A percentile compares a stretch with the other conserved stretches of the same genome.
phyloP scores from a whole-genome alignment of 2,113 vertebrate species.

The Myotis davidii region DNA sequence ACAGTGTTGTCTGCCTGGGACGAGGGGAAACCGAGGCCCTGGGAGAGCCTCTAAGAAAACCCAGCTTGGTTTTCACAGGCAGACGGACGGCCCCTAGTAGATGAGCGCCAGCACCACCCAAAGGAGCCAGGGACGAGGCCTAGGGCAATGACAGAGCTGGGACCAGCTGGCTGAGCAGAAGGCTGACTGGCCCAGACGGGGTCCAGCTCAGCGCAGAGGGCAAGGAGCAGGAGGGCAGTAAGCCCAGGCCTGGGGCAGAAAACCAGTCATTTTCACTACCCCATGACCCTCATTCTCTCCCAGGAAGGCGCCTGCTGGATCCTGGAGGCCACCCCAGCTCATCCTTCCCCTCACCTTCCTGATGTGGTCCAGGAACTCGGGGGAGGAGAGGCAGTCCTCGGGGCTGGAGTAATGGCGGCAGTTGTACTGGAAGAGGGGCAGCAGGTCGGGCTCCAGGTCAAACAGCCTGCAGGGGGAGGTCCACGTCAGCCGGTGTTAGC shows the following conservation, averaged over 20 bases:
- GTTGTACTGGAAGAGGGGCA: conserved; percentile 93
- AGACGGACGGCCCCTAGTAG: background rate
- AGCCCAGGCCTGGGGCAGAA: background rate
- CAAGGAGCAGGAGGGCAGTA: background rate
- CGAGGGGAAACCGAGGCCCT: background rate
- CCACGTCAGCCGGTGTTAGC: background rate
- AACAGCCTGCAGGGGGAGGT: conserved; percentile 87
- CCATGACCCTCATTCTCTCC: background rate
- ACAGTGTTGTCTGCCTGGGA: background rate
- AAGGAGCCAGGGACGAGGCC: background rate
- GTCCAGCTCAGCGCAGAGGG: background rate
- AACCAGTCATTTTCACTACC: background rate
- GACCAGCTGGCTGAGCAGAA: background rate
- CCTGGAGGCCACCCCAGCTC: background rate
- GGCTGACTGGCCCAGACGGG: background rate
- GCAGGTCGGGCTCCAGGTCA: conserved; percentile 93
- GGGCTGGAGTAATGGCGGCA: conserved; percentile 89
- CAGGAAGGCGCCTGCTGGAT: background rate
- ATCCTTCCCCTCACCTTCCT: conserved; percentile 90
- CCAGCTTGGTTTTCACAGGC: background rate
- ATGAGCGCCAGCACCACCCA: background rate
- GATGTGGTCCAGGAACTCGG: conserved; percentile 95
- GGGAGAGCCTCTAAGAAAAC: background rate
- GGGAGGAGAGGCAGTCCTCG: conserved; percentile 93
- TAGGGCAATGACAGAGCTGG: background rate